These are phyloP conservation scores for Eulacestoma nigropectus DNA, from an alignment of 2,113 vertebrate genomes.

Conservation along the genomic window DNA sequence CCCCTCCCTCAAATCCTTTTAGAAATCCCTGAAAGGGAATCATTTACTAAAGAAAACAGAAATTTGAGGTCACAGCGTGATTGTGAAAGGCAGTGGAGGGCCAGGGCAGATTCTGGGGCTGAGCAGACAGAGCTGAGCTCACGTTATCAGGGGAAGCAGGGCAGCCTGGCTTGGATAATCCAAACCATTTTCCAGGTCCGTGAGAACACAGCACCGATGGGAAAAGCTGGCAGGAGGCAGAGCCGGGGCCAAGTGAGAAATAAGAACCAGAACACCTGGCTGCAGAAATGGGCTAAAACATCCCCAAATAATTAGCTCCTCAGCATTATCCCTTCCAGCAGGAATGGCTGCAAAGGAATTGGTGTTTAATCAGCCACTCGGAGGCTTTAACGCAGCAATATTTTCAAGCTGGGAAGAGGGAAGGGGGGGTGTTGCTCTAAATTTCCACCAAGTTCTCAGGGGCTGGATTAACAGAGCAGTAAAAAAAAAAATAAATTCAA, in stretches of 20 bases:
- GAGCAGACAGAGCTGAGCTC: background rate
- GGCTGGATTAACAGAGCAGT: background rate
- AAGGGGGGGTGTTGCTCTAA: background rate
- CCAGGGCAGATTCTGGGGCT: background rate
- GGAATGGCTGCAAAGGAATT: background rate
- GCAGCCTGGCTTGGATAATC: background rate
- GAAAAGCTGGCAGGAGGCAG: background rate
- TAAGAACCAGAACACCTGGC: conserved; percentile 31
- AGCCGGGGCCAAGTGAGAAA: background rate
- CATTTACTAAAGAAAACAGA: background rate
- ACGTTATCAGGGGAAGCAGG: background rate
- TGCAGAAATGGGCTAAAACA: background rate
- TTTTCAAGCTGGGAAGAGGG: background rate
- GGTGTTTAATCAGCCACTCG: background rate
- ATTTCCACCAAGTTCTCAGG: background rate
- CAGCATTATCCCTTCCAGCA: background rate
- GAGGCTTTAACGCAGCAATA: background rate
- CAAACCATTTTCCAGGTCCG: background rate
- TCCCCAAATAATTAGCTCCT: background rate
- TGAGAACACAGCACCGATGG: background rate
- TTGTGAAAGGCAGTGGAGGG: background rate
- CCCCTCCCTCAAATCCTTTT: background rate
- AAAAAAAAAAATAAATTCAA: background rate
- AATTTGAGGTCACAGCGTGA: background rate
- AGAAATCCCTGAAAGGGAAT: background rate